Conservation (phyloP, 2,888 invertebrate genomes). For the Stictocephala bisonia region DNA sequence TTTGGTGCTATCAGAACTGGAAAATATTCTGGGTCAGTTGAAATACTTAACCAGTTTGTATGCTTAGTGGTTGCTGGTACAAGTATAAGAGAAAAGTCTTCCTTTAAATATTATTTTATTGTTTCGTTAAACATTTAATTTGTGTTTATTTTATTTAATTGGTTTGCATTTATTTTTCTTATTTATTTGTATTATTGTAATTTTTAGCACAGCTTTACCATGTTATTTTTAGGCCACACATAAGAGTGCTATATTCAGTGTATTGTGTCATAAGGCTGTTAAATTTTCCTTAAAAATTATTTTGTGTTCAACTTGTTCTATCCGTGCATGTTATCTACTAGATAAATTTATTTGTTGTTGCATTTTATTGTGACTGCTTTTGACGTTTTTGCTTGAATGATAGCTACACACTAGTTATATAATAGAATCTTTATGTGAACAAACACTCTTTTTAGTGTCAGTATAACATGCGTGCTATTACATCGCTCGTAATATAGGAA, state of each 20-base stretch:
- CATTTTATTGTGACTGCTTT: constrained; percentile 18
- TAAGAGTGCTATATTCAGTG: too few species aligned
- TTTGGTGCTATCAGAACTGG: constrained; percentile 44
- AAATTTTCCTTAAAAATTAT: too few species aligned
- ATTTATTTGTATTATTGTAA: background rate
- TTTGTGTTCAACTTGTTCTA: constrained; percentile 15
- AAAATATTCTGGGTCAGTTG: constrained; percentile 45
- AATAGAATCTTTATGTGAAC: too few species aligned
- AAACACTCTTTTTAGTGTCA: too few species aligned
- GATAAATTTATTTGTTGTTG: constrained; percentile 2
- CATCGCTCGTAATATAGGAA: too few species aligned
- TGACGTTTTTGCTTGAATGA: background rate
- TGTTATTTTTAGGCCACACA: too few species aligned
- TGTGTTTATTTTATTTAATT: background rate
- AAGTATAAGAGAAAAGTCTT: constrained; percentile 13
- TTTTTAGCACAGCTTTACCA: constrained; percentile 26
- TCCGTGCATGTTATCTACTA: constrained; percentile 7
- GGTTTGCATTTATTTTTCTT: background rate
- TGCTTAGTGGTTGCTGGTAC: constrained; percentile 36
- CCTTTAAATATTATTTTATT: background rate
- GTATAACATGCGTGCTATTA: too few species aligned
- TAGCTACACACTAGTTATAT: too few species aligned
- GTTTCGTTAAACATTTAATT: background rate
- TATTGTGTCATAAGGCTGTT: too few species aligned
- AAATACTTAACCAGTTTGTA: constrained; percentile 29